phyloP scores from a whole-genome alignment of 2,113 vertebrate genomes.

The Hystrix cristata region DNA sequence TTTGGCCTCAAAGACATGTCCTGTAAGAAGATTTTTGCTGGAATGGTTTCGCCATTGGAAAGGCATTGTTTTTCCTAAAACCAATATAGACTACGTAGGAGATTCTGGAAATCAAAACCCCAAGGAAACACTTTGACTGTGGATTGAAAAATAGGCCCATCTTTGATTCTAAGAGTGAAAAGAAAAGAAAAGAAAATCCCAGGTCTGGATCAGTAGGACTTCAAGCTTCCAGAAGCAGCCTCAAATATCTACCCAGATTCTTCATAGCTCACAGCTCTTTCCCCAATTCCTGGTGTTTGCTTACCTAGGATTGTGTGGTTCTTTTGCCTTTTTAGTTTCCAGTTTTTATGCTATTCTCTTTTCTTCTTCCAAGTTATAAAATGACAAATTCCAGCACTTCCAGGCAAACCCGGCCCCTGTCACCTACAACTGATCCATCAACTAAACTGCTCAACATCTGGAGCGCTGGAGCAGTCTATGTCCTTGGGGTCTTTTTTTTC shows the following conservation, averaged over 20 bases:
- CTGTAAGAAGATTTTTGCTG: not conserved
- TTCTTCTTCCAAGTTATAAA: slow-evolving; percentile 60
- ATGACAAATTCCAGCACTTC: not conserved
- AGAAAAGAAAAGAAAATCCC: not conserved
- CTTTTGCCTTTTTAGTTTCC: not conserved
- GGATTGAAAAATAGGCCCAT: not conserved
- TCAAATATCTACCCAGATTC: not conserved
- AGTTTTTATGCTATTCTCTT: slow-evolving; percentile 39
- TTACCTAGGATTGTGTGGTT: not conserved
- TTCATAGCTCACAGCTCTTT: not conserved
- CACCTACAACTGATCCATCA: slow-evolving; percentile 67
- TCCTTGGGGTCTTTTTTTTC: not conserved
- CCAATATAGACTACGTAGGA: not conserved
- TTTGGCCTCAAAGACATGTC: not conserved
- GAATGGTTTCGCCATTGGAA: not conserved
- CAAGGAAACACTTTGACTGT: slow-evolving; percentile 29
- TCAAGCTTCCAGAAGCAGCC: not conserved
- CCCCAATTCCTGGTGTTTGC: not conserved
- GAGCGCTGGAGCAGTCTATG: not conserved
- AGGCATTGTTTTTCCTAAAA: slow-evolving; percentile 36
- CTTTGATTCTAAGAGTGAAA: not conserved
- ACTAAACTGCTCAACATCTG: slow-evolving; percentile 47
- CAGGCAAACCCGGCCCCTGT: slow-evolving; percentile 7
- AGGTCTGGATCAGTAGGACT: not conserved
- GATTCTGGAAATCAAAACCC: slow-evolving; percentile 5